Evolutionary conservation across 2,888 invertebrate species (phyloP).

Genomic region (Tenthredo livida): DNA sequence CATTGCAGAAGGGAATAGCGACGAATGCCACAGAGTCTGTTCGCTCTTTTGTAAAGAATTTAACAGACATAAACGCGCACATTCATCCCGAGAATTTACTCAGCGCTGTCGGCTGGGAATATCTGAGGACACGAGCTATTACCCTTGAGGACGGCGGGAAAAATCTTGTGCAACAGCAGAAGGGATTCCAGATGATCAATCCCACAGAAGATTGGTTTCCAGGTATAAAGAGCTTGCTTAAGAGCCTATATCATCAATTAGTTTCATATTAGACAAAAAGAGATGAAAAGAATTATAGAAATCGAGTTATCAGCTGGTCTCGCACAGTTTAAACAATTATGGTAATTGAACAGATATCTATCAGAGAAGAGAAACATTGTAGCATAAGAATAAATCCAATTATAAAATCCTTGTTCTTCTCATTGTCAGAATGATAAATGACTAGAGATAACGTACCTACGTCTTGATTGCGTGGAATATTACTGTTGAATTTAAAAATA

Average conservation of each 20-base stretch:
- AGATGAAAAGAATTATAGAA: neutral
- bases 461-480: neutral
- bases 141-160: conserved; percentile 87
- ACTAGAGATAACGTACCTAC: neutral
- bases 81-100: conserved; percentile 87
- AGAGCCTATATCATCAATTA: neutral
- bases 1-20: conserved; percentile 88
- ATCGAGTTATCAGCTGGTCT: neutral
- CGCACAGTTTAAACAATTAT: neutral
- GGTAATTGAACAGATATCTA: neutral
- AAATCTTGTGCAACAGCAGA: conserved; percentile 86
- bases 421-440: neutral
- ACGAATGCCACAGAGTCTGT: conserved; percentile 91
- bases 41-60: conserved; percentile 90
- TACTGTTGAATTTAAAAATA: neutral
- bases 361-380: neutral
- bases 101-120: conserved; percentile 91
- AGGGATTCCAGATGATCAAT: conserved; percentile 92
- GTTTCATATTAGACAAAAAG: neutral
- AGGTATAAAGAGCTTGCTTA: conserved; percentile 78
- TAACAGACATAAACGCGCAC: conserved; percentile 86
- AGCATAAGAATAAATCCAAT: neutral
- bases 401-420: neutral
- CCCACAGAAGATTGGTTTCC: conserved; percentile 94
- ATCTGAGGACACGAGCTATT: conserved; percentile 86